Evolutionary conservation across 2,888 invertebrate genomes (phyloP).

Genomic region (Spicauda simplicius): DNA sequence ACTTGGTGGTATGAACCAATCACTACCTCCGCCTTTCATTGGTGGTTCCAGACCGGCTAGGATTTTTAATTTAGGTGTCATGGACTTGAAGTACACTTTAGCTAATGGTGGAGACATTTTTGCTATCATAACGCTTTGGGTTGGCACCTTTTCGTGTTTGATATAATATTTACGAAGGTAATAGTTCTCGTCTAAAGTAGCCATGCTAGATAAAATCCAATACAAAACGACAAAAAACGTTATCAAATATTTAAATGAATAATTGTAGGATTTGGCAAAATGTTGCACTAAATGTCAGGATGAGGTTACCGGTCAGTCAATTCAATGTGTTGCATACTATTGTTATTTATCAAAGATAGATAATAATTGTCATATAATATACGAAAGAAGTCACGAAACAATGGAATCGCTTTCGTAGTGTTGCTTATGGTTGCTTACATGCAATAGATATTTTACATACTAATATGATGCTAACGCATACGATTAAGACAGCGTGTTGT

Average conservation of each 20-base stretch:
- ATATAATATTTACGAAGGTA: conserved; percentile 67
- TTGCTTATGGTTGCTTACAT: too few relatives aligned
- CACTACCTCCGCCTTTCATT: conserved; percentile 68
- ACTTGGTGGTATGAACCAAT: conserved; percentile 69
- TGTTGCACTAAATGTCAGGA: not conserved
- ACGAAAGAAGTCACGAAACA: too few relatives aligned
- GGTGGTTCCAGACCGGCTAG: conserved; percentile 72
- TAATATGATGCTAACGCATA: too few relatives aligned
- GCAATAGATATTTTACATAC: too few relatives aligned
- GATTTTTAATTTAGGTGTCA: conserved; percentile 63
- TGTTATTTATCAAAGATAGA: too few relatives aligned
- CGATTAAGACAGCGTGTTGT: too few relatives aligned
- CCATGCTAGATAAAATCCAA: conserved; percentile 10
- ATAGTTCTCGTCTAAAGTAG: conserved; percentile 57
- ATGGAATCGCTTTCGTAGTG: too few relatives aligned
- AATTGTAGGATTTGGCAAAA: not conserved
- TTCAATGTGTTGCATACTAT: too few relatives aligned
- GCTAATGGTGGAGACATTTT: conserved; percentile 68
- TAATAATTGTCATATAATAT: too few relatives aligned
- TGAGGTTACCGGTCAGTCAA: too few relatives aligned
- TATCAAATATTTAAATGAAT: not conserved
- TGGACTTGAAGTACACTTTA: conserved; percentile 70
- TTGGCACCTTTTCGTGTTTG: conserved; percentile 67
- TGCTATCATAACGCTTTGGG: conserved; percentile 65
- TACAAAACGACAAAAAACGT: too few relatives aligned